These are phyloP conservation scores for Priocnemis perturbator DNA, from an alignment of 2,888 invertebrate species.

Conservation along the genomic window DNA sequence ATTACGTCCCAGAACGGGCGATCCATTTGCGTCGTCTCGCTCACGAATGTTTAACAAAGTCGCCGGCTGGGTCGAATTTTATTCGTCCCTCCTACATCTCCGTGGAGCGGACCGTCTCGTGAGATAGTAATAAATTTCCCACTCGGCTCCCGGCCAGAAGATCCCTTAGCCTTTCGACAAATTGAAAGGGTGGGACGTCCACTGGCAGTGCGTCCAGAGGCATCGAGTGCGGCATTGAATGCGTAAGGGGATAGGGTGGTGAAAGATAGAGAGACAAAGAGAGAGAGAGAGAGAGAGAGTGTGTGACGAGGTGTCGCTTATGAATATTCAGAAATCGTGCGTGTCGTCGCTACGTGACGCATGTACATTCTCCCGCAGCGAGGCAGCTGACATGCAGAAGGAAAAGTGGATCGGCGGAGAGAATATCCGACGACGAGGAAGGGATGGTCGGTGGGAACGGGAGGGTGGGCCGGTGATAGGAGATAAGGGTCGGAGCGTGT, in stretches of 20 bases:
- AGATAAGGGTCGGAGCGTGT: conserved; percentile 56
- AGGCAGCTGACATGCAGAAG: conserved; percentile 2
- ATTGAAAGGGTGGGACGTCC: conserved; percentile 14
- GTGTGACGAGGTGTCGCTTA: conserved; percentile 47
- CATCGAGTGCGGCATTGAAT: conserved; percentile 1
- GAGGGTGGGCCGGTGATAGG: conserved; percentile 40
- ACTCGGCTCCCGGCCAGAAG: too few relatives aligned
- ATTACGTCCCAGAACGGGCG: too few relatives aligned
- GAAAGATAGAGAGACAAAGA: conserved; percentile 1
- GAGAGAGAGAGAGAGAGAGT: conserved; percentile 24
- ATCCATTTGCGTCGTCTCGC: too few relatives aligned
- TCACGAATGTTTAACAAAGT: too few relatives aligned
- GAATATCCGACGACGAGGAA: conserved; percentile 9
- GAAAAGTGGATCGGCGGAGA: conserved; percentile 29
- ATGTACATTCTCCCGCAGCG: conserved; percentile 31
- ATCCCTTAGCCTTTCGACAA: conserved; percentile 9
- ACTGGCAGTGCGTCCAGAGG: conserved; percentile 4
- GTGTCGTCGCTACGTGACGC: conserved; percentile 55
- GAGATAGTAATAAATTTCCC: too few relatives aligned
- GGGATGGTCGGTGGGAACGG: conserved; percentile 6
- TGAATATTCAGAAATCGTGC: conserved; percentile 62
- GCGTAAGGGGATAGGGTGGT: neutral
- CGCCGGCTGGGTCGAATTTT: too few relatives aligned
- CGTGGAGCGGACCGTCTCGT: too few relatives aligned
- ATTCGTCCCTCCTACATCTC: too few relatives aligned